Percentiles rank a stretch among this genome's conserved stretches.
These are phyloP conservation scores for Anoura caudifer DNA, from an alignment of 2,113 vertebrate genomes.

Conservation along the genomic window DNA sequence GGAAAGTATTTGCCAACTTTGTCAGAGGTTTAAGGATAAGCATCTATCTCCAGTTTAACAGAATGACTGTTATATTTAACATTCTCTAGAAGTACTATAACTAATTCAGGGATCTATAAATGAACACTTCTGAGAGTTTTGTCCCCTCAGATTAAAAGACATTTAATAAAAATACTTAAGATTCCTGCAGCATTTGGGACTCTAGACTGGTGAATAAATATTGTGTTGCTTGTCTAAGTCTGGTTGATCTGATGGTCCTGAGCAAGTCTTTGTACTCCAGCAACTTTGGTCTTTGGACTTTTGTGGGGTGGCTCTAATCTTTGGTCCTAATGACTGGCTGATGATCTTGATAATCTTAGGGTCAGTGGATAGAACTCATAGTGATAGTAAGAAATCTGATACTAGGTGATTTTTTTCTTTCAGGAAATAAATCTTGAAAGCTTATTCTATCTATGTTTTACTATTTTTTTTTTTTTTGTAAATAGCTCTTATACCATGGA, in stretches of 20 bases:
- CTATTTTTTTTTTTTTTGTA: conserved; percentile 40
- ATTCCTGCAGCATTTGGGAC: neutral
- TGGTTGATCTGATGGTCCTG: neutral
- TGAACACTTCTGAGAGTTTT: neutral
- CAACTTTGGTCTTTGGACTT: neutral
- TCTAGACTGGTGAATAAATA: neutral
- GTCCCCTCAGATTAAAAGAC: neutral
- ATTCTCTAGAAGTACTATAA: neutral
- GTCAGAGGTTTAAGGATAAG: conserved; percentile 17
- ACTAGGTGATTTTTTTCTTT: neutral
- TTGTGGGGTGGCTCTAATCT: neutral
- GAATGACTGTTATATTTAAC: neutral
- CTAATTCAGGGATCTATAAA: neutral
- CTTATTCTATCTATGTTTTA: conserved; percentile 31
- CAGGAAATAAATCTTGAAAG: conserved; percentile 12
- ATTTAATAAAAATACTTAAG: neutral
- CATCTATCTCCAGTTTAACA: neutral
- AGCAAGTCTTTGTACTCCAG: neutral
- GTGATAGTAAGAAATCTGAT: neutral
- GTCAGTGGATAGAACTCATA: neutral
- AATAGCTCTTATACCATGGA: conserved; percentile 27
- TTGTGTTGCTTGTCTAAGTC: neutral
- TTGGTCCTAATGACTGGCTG: neutral
- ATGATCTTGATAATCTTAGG: neutral
- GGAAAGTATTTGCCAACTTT: neutral